Percentiles rank a stretch among this genome's conserved stretches.
These are phyloP conservation scores for Crocuta crocuta DNA, from an alignment of 2,113 vertebrate genomes.

Conservation along the genomic window DNA sequence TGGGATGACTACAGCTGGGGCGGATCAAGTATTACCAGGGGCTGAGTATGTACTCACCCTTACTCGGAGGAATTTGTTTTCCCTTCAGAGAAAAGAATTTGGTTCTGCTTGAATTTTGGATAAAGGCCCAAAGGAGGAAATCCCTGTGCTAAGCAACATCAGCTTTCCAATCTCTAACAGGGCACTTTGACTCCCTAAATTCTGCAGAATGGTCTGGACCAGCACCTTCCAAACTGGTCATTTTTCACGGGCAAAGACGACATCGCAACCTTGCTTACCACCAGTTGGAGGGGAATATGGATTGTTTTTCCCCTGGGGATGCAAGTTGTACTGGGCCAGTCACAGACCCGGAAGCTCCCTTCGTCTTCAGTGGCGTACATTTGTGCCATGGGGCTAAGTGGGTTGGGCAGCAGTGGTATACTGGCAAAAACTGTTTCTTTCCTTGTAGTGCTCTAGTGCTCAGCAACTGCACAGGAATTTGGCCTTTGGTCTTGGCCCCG, in stretches of 20 bases:
- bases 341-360: not conserved
- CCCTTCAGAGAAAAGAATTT: not conserved
- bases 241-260: not conserved
- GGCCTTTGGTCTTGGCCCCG: not conserved
- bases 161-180: not conserved
- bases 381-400: not conserved
- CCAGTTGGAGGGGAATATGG: not conserved
- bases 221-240: not conserved
- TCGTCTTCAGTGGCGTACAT: not conserved
- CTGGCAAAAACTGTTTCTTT: not conserved
- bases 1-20: not conserved
- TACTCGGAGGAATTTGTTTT: conserved; percentile 48
- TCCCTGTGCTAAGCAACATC: not conserved
- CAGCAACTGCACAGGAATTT: not conserved
- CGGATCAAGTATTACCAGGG: not conserved
- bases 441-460: not conserved
- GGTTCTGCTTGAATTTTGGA: conserved; percentile 13
- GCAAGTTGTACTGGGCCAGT: not conserved
- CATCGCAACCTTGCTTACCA: not conserved
- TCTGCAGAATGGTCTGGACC: not conserved
- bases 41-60: not conserved
- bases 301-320: not conserved
- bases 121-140: not conserved
- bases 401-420: not conserved
- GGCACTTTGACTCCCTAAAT: not conserved